These are phyloP conservation scores for Cenopis cana DNA, from an alignment of 2,888 invertebrate species.

Conservation along the genomic window DNA sequence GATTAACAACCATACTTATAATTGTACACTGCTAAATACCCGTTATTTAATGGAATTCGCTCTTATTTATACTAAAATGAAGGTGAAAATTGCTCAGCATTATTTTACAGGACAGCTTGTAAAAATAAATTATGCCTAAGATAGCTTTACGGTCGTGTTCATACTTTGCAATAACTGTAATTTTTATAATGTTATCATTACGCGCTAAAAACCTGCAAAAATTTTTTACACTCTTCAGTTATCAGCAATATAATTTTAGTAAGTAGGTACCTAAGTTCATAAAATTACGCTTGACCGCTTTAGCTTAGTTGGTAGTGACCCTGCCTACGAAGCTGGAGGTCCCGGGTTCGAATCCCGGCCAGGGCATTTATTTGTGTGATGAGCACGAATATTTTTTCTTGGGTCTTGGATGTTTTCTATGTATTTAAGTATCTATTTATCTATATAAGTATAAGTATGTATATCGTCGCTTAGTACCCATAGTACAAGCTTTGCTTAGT, in stretches of 20 bases:
- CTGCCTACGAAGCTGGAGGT: too few relatives aligned
- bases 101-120: neutral
- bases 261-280: neutral
- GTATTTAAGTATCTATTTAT: too few relatives aligned
- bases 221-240: neutral
- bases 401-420: too few relatives aligned
- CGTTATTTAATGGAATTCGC: neutral
- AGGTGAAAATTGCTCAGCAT: neutral
- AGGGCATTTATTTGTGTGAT: too few relatives aligned
- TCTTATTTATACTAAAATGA: neutral
- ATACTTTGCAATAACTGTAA: conserved; percentile 1
- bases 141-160: neutral
- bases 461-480: too few relatives aligned
- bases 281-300: too few relatives aligned
- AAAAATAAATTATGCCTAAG: neutral
- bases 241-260: neutral
- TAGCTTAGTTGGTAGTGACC: too few relatives aligned
- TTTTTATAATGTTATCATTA: neutral
- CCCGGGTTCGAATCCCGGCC: too few relatives aligned
- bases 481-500: too few relatives aligned
- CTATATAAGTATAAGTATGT: too few relatives aligned
- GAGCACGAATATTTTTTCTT: too few relatives aligned
- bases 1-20: conserved; percentile 3
- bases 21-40: neutral
- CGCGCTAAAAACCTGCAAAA: neutral